These are phyloP conservation scores for Argyrosomus japonicus DNA, from an alignment of 2,113 vertebrate species.

Conservation along the genomic window DNA sequence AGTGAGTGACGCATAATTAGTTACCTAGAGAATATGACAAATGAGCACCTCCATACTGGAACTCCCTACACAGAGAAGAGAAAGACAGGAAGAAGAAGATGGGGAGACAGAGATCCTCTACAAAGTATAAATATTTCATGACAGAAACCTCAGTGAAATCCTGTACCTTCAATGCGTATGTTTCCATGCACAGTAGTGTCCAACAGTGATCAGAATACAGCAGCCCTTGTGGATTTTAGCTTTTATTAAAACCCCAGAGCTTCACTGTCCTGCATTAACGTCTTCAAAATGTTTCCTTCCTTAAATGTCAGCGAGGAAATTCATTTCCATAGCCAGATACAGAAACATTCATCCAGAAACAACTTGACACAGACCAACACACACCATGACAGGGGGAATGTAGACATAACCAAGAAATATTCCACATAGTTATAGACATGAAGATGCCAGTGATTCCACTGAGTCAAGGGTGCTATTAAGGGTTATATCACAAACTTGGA, in stretches of 20 bases:
- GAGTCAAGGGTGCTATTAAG: not conserved
- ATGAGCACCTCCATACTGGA: slow-evolving; percentile 13
- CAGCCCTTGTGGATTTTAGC: slow-evolving; percentile 24
- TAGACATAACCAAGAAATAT: slow-evolving; percentile 25
- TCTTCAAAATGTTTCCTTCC: slow-evolving; percentile 46
- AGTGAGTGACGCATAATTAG: slow-evolving; percentile 31
- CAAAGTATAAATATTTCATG: slow-evolving; percentile 28
- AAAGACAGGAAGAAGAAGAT: not conserved
- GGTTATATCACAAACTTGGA: not conserved
- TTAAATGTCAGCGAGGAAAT: slow-evolving; percentile 53
- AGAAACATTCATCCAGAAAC: slow-evolving; percentile 28
- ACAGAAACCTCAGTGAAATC: slow-evolving; percentile 1
- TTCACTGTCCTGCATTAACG: slow-evolving; percentile 5
- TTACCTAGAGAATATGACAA: slow-evolving; percentile 39
- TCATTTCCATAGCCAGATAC: slow-evolving; percentile 35
- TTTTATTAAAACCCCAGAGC: slow-evolving; percentile 26
- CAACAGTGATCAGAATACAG: slow-evolving; percentile 35
- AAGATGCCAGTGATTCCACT: not conserved
- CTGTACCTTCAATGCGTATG: not conserved
- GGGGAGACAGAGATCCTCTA: not conserved
- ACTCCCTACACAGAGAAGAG: not conserved
- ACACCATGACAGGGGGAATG: slow-evolving; percentile 9
- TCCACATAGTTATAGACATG: not conserved
- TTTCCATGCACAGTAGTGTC: slow-evolving; percentile 25
- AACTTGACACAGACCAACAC: slow-evolving; percentile 26